Base-by-base conservation (phyloP, 2,888 invertebrate species). In the Bombylius discolor region DNA sequence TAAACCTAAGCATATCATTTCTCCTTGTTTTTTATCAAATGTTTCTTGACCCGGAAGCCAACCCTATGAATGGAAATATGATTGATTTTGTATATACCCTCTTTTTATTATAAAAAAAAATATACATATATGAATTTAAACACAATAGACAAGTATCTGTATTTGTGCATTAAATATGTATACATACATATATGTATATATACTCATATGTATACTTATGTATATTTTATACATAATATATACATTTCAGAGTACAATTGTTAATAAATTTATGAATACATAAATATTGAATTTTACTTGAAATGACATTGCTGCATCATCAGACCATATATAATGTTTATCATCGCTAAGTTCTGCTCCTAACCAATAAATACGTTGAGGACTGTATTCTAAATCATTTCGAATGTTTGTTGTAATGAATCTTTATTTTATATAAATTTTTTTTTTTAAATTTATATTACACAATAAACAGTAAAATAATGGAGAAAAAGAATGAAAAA, bases 311-410 rank as follows among this genome's bases (percentile, higher is more conserved):
- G 75, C 73, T 60, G 77, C 77, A 39, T 82, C 82, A 70, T 87
- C 87, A 13, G 78, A 75, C 88, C 88, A 88, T 60, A 74, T 69
- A 75, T 79, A 81, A 53, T 73, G 74, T 51, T 73, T 71, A 34
- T 67, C 64, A 56, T 70, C 68, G 55, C 74, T 72, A 42, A 79
- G 67, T 63, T 72, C 75, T 4, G 81, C 84, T 1, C 87, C 87
- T 31, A 87, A 76, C 88, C 87, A 88, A 75, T 87, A 87, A 56
- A 84, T 77, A 4, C 83, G 77, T 59, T 83, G 84, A 58, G 85
- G 84, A 67, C 83, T 80, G 72, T 86, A 87, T 63, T 87, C 86
- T 51, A 79, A 77, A 65, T 82, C 81, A 67, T 82, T 81, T 47
- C 86, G 76, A 58, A 88, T 82, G 59, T 81, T 82, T 13, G 82